Base-by-base conservation (phyloP, 2,888 invertebrate species). In the Leptinotarsa haldemani region DNA sequence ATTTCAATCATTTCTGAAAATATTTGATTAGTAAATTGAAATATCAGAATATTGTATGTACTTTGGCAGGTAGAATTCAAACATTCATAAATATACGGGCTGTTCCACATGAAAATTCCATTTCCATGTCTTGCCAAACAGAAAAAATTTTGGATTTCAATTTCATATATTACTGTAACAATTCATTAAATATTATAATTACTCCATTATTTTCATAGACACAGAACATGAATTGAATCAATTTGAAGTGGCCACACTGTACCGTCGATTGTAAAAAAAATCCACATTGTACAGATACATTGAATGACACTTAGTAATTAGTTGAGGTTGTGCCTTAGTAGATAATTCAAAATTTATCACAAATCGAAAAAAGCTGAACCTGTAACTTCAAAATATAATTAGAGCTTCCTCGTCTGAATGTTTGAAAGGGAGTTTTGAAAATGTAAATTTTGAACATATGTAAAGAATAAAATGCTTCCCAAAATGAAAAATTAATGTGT, bases 301-400 rank as follows among this genome's bases (percentile, higher is more conserved):
- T 52, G 16, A 52, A 30, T 20, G 50, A 46, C 52, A 30, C 46
- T 68, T 77, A 78, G 77, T 78, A 65, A 74, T 73, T 82, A 82
- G 79, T 80, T 83, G 83, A 84, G 84, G 84, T 85, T 84, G 86
- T 86, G 86, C 86, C 86, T 86, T 86, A 86, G 84, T 86, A 86
- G 85, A 83, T 85, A 85, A 82, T 84, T 85, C 84, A 84, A 85
- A 85, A 85, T 84, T 85, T 85, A 85, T 84, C 84, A 84, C 80
- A 78, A 80, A 73, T 66, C 56, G 20, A 68, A 25, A 68, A 56
- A 68, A 56, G 68, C 58, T 68, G 68, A 68, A 68, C 20, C 40
- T 68, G 40, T 65, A 70, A 73, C 53, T 56, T 70, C 72, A 65
- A 69, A 70, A 77, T 77, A 78, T 76, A 82, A 81, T 83, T 85